phyloP scores from a whole-genome alignment of 2,888 invertebrate genomes.

The Lithophane leautieri region DNA sequence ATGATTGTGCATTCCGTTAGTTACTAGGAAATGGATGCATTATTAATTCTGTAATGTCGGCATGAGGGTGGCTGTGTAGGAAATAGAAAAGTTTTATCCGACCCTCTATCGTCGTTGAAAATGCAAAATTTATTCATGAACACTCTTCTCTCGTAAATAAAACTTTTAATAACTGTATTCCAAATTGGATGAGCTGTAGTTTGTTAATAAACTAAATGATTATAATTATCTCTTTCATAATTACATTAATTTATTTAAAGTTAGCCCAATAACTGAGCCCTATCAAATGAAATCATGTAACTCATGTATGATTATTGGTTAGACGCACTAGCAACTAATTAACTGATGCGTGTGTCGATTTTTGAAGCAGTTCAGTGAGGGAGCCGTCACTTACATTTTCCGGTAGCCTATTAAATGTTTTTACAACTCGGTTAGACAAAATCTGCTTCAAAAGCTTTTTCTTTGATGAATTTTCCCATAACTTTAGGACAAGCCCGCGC shows the following conservation, averaged over 20 bases:
- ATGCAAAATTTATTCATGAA: not conserved
- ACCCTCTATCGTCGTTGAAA: not conserved
- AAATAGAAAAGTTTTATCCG: not conserved
- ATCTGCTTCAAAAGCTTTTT: no score
- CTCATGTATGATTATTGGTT: not conserved
- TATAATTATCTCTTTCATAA: not conserved
- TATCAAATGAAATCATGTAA: not conserved
- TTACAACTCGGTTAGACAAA: no score
- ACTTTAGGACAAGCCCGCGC: no score
- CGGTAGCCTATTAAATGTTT: no score
- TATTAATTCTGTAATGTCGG: conserved; percentile 47
- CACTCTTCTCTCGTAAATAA: conserved; percentile 4
- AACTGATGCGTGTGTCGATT: no score
- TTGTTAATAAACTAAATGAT: conserved; percentile 35
- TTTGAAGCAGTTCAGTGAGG: no score
- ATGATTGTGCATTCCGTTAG: conserved; percentile 56
- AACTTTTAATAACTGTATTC: conserved; percentile 19
- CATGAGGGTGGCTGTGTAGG: conserved; percentile 27
- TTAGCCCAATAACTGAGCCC: not conserved
- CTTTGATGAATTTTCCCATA: no score
- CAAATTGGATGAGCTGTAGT: not conserved
- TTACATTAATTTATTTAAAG: conserved; percentile 46
- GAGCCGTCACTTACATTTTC: no score
- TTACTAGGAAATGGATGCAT: conserved; percentile 54
- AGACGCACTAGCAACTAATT: no score